Percentiles rank a stretch among this genome's conserved stretches.
These are phyloP conservation scores for Frankliniella fusca DNA, from an alignment of 2,888 invertebrate species.

Conservation along the genomic window DNA sequence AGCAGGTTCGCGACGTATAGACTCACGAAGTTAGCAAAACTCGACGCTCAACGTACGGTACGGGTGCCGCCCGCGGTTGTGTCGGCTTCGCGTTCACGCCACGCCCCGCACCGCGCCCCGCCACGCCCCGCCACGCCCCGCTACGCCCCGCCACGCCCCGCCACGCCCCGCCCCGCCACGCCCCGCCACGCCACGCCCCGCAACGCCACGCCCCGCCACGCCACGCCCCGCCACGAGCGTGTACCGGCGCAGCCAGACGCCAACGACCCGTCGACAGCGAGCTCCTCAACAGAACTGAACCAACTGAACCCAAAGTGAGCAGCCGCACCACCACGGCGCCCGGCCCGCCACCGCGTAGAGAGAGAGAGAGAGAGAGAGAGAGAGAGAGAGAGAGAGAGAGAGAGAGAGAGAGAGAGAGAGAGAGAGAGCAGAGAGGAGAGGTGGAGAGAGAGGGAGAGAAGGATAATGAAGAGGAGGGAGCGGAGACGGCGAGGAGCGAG, in stretches of 20 bases:
- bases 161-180: background rate
- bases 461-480: background rate
- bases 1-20: too few relatives aligned
- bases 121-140: too few relatives aligned
- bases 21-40: too few relatives aligned
- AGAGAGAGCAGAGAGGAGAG: too few relatives aligned
- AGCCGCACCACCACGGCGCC: background rate
- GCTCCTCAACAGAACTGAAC: conserved; percentile 17
- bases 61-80: too few relatives aligned
- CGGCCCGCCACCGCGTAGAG: background rate
- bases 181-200: background rate
- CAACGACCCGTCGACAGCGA: background rate
- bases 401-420: too few relatives aligned
- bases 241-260: background rate
- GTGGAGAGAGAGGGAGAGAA: background rate
- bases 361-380: background rate
- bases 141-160: background rate
- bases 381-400: background rate
- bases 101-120: too few relatives aligned
- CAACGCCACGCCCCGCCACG: background rate
- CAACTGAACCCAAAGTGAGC: background rate
- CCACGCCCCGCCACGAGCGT: background rate
- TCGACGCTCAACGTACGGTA: too few relatives aligned
- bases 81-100: too few relatives aligned
- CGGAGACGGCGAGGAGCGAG: background rate